Evolutionary conservation across 2,113 vertebrate species (phyloP).

Genomic region (Nesospiza acunhae): DNA sequence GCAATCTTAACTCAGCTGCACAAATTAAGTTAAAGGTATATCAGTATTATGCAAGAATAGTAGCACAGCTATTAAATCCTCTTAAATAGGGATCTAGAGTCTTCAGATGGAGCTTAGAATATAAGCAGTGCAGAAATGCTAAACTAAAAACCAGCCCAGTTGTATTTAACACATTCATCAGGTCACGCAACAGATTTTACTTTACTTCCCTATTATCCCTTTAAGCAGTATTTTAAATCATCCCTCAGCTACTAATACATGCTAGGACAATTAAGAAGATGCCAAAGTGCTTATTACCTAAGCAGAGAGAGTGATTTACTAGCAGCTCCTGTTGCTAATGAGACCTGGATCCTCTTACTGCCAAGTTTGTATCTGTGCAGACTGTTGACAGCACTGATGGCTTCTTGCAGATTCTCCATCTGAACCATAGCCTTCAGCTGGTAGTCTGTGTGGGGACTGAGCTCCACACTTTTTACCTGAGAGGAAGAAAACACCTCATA

Average conservation of each 20-base stretch:
- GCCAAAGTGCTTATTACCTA: conserved; percentile 74
- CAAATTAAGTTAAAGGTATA: neutral
- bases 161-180: neutral
- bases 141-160: neutral
- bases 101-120: neutral
- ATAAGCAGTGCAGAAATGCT: neutral
- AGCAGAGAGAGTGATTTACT: conserved; percentile 87
- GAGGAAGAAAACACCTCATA: neutral
- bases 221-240: neutral
- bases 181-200: neutral
- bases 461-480: conserved; percentile 87
- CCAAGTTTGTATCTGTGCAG: conserved; percentile 94
- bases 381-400: conserved; percentile 86
- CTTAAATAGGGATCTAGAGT: neutral
- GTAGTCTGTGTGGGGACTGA: conserved; percentile 96
- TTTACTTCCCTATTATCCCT: neutral
- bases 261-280: neutral
- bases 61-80: neutral
- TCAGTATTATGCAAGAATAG: neutral
- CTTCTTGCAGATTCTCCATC: conserved; percentile 93
- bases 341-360: conserved; percentile 92
- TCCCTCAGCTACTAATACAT: neutral
- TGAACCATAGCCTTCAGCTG: conserved; percentile 91
- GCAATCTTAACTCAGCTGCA: neutral
- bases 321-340: conserved; percentile 84